phyloP scores from a whole-genome alignment of 2,797 vertebrate genomes.

The Notolabrus celidotus region DNA sequence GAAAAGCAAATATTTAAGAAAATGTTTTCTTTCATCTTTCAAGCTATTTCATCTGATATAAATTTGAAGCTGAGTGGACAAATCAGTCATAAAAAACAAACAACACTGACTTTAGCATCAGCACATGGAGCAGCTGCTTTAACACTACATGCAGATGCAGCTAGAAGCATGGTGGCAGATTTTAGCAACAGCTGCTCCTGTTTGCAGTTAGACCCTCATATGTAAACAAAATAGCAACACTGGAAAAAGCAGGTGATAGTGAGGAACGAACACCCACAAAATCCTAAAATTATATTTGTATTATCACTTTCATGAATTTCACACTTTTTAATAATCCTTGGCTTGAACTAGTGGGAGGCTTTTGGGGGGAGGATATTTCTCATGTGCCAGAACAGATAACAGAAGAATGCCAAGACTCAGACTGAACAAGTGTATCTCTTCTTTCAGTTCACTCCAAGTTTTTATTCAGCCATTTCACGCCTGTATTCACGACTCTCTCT shows the following conservation, averaged over 20 bases:
- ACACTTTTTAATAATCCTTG: slow-evolving; percentile 37
- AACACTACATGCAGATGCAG: slow-evolving; percentile 27
- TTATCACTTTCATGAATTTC: slow-evolving; percentile 31
- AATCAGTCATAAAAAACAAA: background rate
- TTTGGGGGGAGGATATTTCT: slow-evolving; percentile 6
- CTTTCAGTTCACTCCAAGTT: slow-evolving; percentile 71
- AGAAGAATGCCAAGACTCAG: slow-evolving; percentile 57
- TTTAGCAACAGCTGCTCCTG: slow-evolving; percentile 27
- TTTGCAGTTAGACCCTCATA: background rate
- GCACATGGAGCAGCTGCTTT: slow-evolving; percentile 33
- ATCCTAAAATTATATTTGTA: slow-evolving; percentile 1
- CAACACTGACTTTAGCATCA: background rate
- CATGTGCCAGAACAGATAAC: slow-evolving; percentile 58
- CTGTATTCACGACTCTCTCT: slow-evolving; percentile 61
- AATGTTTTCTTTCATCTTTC: background rate
- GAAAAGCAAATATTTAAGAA: too few relatives aligned
- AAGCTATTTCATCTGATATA: background rate
- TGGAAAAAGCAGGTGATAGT: slow-evolving; percentile 1
- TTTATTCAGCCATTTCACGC: slow-evolving; percentile 76
- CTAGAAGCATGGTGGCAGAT: slow-evolving; percentile 18
- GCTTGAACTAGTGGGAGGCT: slow-evolving; percentile 1
- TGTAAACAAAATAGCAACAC: background rate
- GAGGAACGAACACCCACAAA: background rate
- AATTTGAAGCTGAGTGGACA: too few relatives aligned
- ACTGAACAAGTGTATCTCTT: slow-evolving; percentile 65